phyloP scores from a whole-genome alignment of 2,113 vertebrate species.

The Eidolon helvum region DNA sequence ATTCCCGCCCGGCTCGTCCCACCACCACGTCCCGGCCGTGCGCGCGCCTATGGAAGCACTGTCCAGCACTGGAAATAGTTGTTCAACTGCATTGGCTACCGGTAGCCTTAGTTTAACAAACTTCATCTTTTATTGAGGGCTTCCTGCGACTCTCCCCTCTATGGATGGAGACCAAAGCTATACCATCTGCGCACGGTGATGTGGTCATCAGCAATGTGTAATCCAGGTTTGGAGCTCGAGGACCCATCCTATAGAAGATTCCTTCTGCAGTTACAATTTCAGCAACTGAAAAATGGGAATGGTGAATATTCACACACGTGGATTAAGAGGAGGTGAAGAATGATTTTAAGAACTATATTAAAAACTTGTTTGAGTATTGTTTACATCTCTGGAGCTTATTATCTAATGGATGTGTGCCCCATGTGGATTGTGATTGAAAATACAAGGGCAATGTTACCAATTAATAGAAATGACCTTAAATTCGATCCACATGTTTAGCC shows the following conservation, averaged over 20 bases:
- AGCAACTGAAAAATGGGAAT: neutral
- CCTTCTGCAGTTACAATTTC: neutral
- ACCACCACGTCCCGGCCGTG: fast-evolving
- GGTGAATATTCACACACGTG: neutral
- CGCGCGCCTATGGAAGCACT: neutral
- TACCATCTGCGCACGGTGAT: neutral
- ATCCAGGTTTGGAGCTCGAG: neutral
- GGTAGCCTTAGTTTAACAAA: neutral
- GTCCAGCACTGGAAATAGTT: neutral
- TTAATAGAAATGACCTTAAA: neutral
- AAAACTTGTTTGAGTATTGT: neutral
- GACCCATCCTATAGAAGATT: neutral
- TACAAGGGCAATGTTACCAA: neutral
- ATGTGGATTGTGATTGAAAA: neutral
- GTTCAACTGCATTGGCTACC: neutral
- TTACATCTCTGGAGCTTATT: neutral
- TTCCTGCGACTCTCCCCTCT: neutral
- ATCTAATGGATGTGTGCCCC: neutral
- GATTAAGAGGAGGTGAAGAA: neutral
- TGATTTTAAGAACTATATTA: neutral
- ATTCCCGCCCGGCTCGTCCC: neutral
- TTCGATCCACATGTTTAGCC: neutral
- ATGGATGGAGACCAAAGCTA: neutral
- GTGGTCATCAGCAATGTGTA: neutral
- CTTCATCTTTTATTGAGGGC: neutral